Conservation (phyloP, 2,797 vertebrate genomes). For the Champsocephalus gunnari region DNA sequence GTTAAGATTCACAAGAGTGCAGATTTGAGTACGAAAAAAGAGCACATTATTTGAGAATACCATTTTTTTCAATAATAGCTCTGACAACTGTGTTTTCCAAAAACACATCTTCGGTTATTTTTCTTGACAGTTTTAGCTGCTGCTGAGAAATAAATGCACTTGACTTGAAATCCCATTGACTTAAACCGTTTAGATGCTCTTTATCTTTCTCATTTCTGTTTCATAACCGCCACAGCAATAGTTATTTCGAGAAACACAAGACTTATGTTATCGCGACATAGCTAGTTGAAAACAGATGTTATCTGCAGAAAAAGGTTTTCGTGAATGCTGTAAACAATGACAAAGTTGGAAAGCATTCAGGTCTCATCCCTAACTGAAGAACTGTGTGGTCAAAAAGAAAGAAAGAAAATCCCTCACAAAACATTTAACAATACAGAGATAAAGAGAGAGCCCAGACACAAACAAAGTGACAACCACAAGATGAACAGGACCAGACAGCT, state of each 20-base stretch:
- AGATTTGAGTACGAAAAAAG: conserved; percentile 1
- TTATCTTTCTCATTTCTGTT: neutral
- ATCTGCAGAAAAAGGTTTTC: conserved; percentile 3
- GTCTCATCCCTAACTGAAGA: conserved; percentile 9
- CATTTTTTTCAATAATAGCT: neutral
- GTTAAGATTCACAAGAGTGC: neutral
- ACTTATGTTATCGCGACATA: conserved; percentile 2
- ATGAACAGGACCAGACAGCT: conserved; percentile 69
- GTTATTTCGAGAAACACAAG: conserved; percentile 6
- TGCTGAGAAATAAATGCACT: neutral
- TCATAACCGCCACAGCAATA: neutral
- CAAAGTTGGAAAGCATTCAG: conserved; percentile 11
- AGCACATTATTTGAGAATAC: neutral
- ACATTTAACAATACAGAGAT: conserved; percentile 34
- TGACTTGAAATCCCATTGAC: neutral
- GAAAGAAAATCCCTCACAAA: conserved; percentile 18
- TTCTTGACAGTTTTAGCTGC: neutral
- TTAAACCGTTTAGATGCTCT: neutral
- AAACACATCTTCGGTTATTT: neutral
- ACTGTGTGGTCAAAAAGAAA: conserved; percentile 5
- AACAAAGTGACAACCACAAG: conserved; percentile 42
- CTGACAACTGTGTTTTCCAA: neutral
- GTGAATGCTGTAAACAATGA: conserved; percentile 2
- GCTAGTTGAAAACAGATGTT: neutral
- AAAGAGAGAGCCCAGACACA: conserved; percentile 34